Evolutionary conservation across 2,888 invertebrate genomes (phyloP), one percentile per base, ranked within the genome.

Genomic region (Dromius quadrimaculatus): DNA sequence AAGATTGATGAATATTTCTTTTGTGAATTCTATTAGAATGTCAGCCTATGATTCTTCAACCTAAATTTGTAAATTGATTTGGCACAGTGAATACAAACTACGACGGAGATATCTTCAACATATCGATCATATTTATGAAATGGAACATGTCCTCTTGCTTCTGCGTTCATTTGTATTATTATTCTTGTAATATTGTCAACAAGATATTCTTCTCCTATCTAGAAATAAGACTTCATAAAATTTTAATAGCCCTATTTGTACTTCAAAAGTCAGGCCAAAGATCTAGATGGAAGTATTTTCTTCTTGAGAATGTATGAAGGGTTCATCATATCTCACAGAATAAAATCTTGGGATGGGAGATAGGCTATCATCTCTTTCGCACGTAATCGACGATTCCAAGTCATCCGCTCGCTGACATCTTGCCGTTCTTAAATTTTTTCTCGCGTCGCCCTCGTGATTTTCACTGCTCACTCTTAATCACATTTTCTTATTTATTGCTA

Each of bases 401-500:
- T 45, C 63, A 45, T 63, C 63, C 45, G 45, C 63, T 43, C 45
- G 22, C 17, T 57, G 32, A 63, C 43, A 23, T 45, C 28, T 32
- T 57, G 34, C 57, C 57, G 57, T 57, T 57, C 34, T 34, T 57
- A 32, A 57, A 57, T 57, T 57, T 57, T 57, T 57, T 57, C 11
- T 23, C 34, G 11, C 47, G 2, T n/a, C 57, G 9, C 57, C 34
- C 57, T 32, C 34, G 13, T 57, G 63, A 45, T 63, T 43, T 63
- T 63, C 28, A 9, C 45, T 23, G n/a, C 63, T 13, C 28, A 34
- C 63, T 36, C 43, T 63, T 63, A 63, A 63, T 63, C 63, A 63
- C 63, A 63, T 63, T 63, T 63, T 17, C 63, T 63, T 63, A 63
- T 63, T 63, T 63, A 63, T 63, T 63, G 63, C 63, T 63, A 63